Evolutionary conservation across 2,888 invertebrate species (phyloP), one percentile per base, ranked within the genome.

Genomic region (Erebia palarica): DNA sequence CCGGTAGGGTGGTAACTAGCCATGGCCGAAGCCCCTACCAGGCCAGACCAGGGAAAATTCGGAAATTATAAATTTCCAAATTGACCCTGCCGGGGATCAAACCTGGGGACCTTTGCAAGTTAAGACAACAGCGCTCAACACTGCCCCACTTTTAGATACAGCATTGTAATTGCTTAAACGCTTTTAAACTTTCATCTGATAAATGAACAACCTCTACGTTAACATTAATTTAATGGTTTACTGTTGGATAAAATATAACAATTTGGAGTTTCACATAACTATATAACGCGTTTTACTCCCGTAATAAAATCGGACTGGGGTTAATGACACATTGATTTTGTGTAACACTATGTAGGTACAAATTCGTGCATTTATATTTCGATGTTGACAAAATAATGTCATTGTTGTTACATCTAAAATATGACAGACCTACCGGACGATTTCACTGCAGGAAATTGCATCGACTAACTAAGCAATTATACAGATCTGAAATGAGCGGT

Each of bases 401-500:
- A 21, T 58, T 66, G 14, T 21, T 58, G 21, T 65, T 11, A 44
- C 57, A 0, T 21, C 53, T 53, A 7, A 60, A 16, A 27, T 60
- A 49, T 27, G 36, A 51, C 47, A 53, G 14, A 21, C 10, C 9
- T 11, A 16, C 44, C 51, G 21, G 18, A 60, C 14, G 14, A 10
- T 47, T 42, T 66, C 58, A 51, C 16, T 55, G 42, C 44, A 68
- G 76, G 74, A 77, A 81, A 83, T 80, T 84, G 82, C 81, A 86
- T 78, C 78, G 79, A 81, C 78, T 81, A 82, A 86, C 72, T 69
- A 69, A 76, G 81, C 86, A 88, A 86, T 88, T 87, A n/a, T n/a
- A 87, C 83, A 82, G 82, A 84, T 87, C 85, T 78, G 79, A 83
- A 88, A 87, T 87, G 85, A 87, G 85, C 87, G 84, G 85, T 84